These are phyloP conservation scores for Cosmorhoe ocellata DNA, from an alignment of 2,888 invertebrate genomes.

Conservation along the genomic window DNA sequence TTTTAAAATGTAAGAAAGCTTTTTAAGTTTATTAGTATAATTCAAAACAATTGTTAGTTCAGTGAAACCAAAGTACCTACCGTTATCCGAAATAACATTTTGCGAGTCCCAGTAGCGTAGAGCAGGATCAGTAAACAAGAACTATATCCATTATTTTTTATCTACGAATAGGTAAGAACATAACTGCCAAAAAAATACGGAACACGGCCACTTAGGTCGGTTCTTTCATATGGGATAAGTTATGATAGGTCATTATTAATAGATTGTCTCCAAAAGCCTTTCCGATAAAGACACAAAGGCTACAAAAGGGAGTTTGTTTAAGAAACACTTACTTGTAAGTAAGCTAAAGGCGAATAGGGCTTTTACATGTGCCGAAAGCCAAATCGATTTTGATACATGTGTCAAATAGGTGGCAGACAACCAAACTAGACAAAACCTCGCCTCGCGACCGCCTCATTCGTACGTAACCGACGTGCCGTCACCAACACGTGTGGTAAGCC, in stretches of 20 bases:
- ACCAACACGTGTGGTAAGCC: neutral
- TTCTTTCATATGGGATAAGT: constrained; percentile 22
- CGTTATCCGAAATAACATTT: neutral
- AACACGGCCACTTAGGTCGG: constrained; percentile 10
- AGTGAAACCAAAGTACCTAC: no score
- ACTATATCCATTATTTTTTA: constrained; percentile 14
- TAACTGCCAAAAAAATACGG: constrained; percentile 13
- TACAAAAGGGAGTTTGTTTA: constrained; percentile 27
- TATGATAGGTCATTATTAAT: constrained; percentile 33
- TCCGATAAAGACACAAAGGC: constrained; percentile 23
- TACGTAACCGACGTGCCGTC: neutral
- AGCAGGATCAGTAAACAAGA: constrained; percentile 5
- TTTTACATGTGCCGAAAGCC: neutral
- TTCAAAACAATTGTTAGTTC: no score
- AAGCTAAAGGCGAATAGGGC: constrained; percentile 7
- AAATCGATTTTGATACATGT: neutral
- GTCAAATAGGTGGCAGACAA: neutral
- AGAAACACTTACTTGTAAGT: constrained; percentile 23
- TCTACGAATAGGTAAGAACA: constrained; percentile 9
- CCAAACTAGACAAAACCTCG: neutral
- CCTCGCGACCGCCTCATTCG: no score
- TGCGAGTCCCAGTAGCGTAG: constrained; percentile 1
- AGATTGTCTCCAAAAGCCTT: constrained; percentile 31
- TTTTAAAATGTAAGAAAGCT: no score
- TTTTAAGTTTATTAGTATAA: no score